Conservation (phyloP, 2,797 vertebrate genomes). For the Tachyglossus aculeatus region DNA sequence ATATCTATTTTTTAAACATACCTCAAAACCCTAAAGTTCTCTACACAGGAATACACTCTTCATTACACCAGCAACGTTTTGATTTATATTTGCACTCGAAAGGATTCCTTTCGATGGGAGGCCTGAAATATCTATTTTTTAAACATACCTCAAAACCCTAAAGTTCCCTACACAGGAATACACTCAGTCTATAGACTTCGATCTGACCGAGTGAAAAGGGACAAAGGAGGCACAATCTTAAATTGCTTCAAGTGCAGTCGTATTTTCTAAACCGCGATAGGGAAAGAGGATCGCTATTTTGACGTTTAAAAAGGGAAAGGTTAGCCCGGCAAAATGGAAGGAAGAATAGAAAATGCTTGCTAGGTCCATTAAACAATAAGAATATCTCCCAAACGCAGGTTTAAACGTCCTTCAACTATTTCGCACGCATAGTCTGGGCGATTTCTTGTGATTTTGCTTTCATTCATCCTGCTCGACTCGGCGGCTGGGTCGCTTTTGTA, state of each 20-base stretch:
- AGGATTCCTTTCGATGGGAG: constrained; percentile 12
- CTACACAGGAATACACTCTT: background rate
- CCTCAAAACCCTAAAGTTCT: background rate
- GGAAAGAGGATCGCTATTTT: constrained; percentile 20
- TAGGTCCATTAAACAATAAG: background rate
- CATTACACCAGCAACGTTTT: constrained; percentile 39
- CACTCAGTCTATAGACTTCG: background rate
- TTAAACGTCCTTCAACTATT: constrained; percentile 11
- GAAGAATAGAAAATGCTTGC: background rate
- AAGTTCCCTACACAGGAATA: background rate
- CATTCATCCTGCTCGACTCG: constrained; percentile 8
- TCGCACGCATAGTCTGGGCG: background rate
- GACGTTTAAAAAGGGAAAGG: background rate
- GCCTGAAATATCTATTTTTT: constrained; percentile 24
- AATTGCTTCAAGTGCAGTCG: constrained; percentile 28
- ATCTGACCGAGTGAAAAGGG: constrained; percentile 26
- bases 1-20: constrained; percentile 10
- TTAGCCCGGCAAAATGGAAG: background rate
- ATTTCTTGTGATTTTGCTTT: constrained; percentile 23
- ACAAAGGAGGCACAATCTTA: constrained; percentile 32
- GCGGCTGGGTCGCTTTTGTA: constrained; percentile 17
- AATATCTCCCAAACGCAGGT: constrained; percentile 1
- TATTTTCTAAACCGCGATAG: constrained; percentile 29
- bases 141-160: background rate
- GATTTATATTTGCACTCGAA: constrained; percentile 31